Conservation (phyloP, 1,140 invertebrate species). For the Brachionus sp. region DNA sequence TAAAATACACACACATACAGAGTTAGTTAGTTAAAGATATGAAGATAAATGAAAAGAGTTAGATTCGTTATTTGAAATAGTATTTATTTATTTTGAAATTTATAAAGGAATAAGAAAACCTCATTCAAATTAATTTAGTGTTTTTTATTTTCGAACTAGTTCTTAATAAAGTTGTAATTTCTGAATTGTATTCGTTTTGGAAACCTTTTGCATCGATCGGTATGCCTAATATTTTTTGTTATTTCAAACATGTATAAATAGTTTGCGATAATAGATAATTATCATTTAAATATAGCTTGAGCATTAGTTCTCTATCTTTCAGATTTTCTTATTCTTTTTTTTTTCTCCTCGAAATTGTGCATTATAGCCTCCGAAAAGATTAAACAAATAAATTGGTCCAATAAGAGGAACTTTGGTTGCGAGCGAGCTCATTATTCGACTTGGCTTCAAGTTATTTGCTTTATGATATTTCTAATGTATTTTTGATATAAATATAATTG, state of each 20-base stretch:
- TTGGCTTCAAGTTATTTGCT: constrained; percentile 28
- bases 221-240: constrained; percentile 34
- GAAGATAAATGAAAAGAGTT: background rate
- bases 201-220: constrained; percentile 14
- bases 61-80: constrained; percentile 26
- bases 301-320: constrained; percentile 22
- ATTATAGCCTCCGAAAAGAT: constrained; percentile 9
- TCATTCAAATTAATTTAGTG: constrained; percentile 31
- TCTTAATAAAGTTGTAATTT: constrained; percentile 40
- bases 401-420: constrained; percentile 22
- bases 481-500: constrained; percentile 42
- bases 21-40: background rate
- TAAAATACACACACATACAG: background rate
- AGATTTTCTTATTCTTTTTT: background rate
- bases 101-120: constrained; percentile 31
- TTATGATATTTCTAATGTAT: constrained; percentile 32
- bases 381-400: constrained; percentile 37
- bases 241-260: constrained; percentile 37
- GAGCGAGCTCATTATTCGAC: constrained; percentile 18
- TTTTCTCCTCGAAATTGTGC: background rate
- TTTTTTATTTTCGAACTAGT: background rate
- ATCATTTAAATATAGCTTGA: constrained; percentile 36
- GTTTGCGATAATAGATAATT: constrained; percentile 35
- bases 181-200: background rate
- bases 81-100: constrained; percentile 37